Percentiles rank a stretch among this genome's conserved stretches.
Evolutionary conservation across 1,140 invertebrate species (phyloP).

Genomic region (Sesamia nonagrioides): DNA sequence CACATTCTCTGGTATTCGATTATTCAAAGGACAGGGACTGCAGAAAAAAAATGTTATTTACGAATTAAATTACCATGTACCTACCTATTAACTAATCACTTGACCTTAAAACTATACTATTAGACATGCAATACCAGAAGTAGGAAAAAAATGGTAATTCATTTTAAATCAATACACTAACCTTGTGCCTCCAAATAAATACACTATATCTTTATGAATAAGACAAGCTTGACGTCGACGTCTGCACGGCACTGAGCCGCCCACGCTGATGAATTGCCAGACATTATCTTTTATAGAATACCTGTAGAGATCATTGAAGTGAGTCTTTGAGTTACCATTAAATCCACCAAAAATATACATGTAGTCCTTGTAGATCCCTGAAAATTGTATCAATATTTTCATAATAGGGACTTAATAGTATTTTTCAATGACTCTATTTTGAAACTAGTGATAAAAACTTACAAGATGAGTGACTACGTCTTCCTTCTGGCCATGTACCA

Average conservation of each 20-base stretch:
- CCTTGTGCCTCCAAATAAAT: constrained; percentile 96
- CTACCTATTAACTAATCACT: background rate
- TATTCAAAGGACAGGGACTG: constrained; percentile 67
- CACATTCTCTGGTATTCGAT: constrained; percentile 58
- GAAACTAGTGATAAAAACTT: constrained; percentile 69
- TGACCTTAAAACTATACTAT: constrained; percentile 10
- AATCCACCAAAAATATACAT: constrained; percentile 97
- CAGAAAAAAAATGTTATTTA: constrained; percentile 52
- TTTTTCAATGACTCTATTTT: background rate
- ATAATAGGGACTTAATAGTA: background rate
- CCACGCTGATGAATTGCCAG: constrained; percentile 90
- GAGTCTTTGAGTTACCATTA: constrained; percentile 91
- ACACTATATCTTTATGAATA: constrained; percentile 91
- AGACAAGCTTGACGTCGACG: constrained; percentile 94
- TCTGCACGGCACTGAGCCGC: constrained; percentile 89
- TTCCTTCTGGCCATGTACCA: constrained; percentile 90
- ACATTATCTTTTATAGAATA: constrained; percentile 89
- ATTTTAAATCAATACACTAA: constrained; percentile 67
- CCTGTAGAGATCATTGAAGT: constrained; percentile 94
- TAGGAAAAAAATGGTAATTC: background rate
- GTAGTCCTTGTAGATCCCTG: constrained; percentile 91
- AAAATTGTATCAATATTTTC: constrained; percentile 53
- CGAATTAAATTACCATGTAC: background rate
- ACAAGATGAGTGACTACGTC: constrained; percentile 96
- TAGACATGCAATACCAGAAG: constrained; percentile 8